Base-by-base conservation (phyloP, 1,140 invertebrate genomes). In the Ceratosolen solmsi region DNA sequence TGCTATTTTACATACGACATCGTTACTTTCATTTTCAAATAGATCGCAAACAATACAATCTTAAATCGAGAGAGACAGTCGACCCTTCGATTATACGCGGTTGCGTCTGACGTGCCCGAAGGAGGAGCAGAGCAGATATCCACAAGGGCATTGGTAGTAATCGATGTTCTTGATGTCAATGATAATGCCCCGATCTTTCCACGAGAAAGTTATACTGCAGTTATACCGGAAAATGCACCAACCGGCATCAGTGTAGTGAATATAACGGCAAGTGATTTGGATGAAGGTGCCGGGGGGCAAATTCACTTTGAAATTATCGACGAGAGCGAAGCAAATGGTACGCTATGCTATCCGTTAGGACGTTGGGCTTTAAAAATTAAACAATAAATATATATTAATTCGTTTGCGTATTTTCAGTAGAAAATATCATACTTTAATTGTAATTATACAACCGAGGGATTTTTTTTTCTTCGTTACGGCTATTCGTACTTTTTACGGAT, bases 111-210 rank as follows among this genome's bases (percentile, higher is more conserved):
- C 86, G 95, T 94, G 13, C 95, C 95, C 0, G 89, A 91, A 65
- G 94, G 93, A 2, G 94, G 94, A 0, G 93, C 93, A 0, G 94
- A 95, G 49, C 94, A 95, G 75, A 93, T 93, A 76, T 93, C 93
- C 30, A 91, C 93, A 4, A 89, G 92, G 30, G 94, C 93, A 2
- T 89, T 94, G 82, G 92, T 97, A 0, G 92, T 93, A 0, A 92
- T 97, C 7, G 94, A 96, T 84, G 93, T 97, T 5, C 87, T 95
- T 0, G 96, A 97, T 88, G 95, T 96, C 0, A 97, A 98, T 86
- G 96, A 98, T 83, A 97, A 97, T 88, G 92, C 95, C 25, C 95
- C 96, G 0, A 86, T 81, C 30, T 93, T 93, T 63, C 86, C 89
- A 0, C 91, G 92, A 72, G 88, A 91, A 63, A 89, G 89, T 1